Percentiles rank a stretch among this genome's conserved stretches.
Evolutionary conservation across 2,888 invertebrate genomes (phyloP).

Genomic region (Drosophila trichaetosa): DNA sequence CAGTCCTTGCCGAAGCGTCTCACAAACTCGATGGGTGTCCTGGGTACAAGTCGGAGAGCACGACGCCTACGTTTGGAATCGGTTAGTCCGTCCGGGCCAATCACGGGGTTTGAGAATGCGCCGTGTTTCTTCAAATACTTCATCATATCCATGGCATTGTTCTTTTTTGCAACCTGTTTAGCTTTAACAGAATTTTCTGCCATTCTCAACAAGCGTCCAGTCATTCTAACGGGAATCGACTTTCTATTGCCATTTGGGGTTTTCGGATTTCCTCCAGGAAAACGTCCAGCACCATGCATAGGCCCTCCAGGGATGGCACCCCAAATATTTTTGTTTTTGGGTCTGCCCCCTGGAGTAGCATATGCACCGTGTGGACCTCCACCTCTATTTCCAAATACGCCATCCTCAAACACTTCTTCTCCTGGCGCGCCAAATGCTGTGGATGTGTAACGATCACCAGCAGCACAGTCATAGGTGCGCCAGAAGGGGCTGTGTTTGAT

Average conservation of each 20-base stretch:
- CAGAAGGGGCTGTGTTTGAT: conserved; percentile 56
- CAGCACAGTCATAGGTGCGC: conserved; percentile 72
- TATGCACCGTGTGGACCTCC: conserved; percentile 51
- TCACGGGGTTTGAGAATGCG: neutral
- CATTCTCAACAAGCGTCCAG: neutral
- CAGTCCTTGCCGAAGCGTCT: conserved; percentile 57
- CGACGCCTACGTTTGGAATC: conserved; percentile 44
- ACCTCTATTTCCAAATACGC: conserved; percentile 45
- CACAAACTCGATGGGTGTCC: conserved; percentile 54
- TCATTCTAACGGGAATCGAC: conserved; percentile 9
- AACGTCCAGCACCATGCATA: conserved; percentile 17
- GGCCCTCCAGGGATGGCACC: conserved; percentile 11
- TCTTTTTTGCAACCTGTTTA: neutral
- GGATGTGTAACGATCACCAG: conserved; percentile 56
- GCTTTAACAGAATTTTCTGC: neutral
- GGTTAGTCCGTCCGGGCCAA: conserved; percentile 50
- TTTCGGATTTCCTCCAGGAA: neutral
- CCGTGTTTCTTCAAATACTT: neutral
- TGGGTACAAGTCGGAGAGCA: conserved; percentile 44
- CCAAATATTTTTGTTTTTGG: conserved; percentile 1
- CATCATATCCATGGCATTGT: neutral
- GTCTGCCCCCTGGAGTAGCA: neutral
- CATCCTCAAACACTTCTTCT: conserved; percentile 58
- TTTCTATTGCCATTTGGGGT: neutral
- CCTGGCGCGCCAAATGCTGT: conserved; percentile 44